Percentiles rank a stretch among this genome's conserved stretches.
Evolutionary conservation across 2,113 vertebrate species (phyloP).

Genomic region (Climacteris rufus): DNA sequence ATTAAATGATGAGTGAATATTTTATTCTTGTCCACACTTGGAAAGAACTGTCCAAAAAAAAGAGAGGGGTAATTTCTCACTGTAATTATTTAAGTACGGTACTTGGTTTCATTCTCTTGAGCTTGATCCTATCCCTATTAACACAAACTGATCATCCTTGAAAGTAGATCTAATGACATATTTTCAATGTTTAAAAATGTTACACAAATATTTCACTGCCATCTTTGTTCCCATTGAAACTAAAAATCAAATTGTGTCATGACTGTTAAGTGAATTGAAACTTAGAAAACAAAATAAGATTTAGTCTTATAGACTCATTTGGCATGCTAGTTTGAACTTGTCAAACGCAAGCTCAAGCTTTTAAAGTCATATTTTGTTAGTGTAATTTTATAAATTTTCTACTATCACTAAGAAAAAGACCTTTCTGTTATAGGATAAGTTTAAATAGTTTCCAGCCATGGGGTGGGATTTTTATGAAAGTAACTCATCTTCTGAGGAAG

Average conservation of each 20-base stretch:
- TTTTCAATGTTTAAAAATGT: background rate
- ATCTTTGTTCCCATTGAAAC: background rate
- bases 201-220: background rate
- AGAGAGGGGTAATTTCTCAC: background rate
- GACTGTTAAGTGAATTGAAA: background rate
- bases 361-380: background rate
- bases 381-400: background rate
- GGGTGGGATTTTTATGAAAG: background rate
- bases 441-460: background rate
- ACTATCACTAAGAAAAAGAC: background rate
- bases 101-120: slow-evolving; percentile 1
- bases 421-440: background rate
- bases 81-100: background rate
- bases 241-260: background rate
- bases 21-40: background rate
- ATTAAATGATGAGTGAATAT: background rate
- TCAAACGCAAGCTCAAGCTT: background rate
- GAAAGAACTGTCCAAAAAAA: background rate
- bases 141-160: slow-evolving; percentile 14
- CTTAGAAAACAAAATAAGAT: background rate
- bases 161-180: background rate
- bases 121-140: background rate
- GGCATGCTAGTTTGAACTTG: background rate
- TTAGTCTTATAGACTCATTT: background rate
- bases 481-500: background rate